phyloP scores from a whole-genome alignment of 2,888 invertebrate species.

The Sarcophaga variegata region DNA sequence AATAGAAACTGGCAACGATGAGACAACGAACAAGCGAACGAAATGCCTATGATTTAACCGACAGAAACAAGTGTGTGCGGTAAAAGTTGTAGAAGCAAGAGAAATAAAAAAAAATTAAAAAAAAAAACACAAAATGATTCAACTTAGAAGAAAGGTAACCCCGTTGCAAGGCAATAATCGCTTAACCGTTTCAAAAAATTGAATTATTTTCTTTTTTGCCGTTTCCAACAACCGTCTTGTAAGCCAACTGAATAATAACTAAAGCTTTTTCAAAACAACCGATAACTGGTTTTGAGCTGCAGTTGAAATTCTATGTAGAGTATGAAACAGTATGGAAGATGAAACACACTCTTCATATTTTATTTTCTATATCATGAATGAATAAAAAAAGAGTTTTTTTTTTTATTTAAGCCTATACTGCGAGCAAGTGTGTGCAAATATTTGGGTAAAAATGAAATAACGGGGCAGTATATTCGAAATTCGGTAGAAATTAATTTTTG shows the following conservation, averaged over 20 bases:
- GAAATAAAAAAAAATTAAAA: conserved; percentile 8
- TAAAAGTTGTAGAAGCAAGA: conserved; percentile 63
- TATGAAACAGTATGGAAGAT: conserved; percentile 44
- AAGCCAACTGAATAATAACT: conserved; percentile 63
- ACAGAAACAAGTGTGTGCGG: conserved; percentile 62
- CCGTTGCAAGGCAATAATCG: not conserved
- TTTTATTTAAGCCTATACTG: not conserved
- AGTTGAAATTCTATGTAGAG: not conserved
- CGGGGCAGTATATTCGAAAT: not conserved
- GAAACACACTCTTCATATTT: conserved; percentile 29
- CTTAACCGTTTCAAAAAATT: conserved; percentile 11
- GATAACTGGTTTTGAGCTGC: conserved; percentile 21
- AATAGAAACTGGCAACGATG: conserved; percentile 22
- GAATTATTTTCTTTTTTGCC: conserved; percentile 17
- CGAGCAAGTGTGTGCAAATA: not conserved
- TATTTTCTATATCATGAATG: not conserved
- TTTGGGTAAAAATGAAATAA: not conserved
- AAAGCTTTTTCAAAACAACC: conserved; percentile 51
- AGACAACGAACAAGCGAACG: conserved; percentile 34
- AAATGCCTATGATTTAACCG: conserved; percentile 32
- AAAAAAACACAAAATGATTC: conserved; percentile 20
- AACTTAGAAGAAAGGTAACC: conserved; percentile 15
- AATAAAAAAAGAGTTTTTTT: not conserved
- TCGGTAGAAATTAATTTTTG: not conserved
- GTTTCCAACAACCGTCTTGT: conserved; percentile 54